Evolutionary conservation across 2,797 vertebrate genomes (phyloP).

Genomic region (Phataginus tricuspis): DNA sequence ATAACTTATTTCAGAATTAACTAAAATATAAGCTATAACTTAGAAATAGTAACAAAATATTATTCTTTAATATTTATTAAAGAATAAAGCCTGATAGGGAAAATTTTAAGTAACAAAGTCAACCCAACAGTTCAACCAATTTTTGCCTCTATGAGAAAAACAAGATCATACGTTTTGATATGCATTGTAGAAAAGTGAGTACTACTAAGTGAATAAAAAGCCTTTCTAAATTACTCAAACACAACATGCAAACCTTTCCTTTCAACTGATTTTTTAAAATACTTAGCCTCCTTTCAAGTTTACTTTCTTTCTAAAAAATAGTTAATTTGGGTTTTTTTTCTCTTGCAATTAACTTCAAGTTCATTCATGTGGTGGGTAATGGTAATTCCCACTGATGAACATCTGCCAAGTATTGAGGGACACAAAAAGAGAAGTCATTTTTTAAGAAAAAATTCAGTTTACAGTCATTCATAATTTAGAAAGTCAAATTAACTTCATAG

Average conservation of each 20-base stretch:
- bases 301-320: conserved; percentile 19
- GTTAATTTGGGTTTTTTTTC: not conserved
- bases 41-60: conserved; percentile 50
- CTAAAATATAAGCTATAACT: conserved; percentile 57
- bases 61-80: not conserved
- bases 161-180: not conserved
- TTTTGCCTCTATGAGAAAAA: conserved; percentile 54
- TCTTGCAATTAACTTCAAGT: conserved; percentile 49
- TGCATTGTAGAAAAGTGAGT: conserved; percentile 33
- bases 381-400: conserved; percentile 52
- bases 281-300: conserved; percentile 18
- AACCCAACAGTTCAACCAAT: not conserved
- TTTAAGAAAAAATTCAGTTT: not conserved
- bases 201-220: conserved; percentile 60
- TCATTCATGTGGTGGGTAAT: conserved; percentile 18
- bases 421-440: not conserved
- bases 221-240: conserved; percentile 52
- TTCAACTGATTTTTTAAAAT: conserved; percentile 45
- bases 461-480: not conserved
- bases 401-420: not conserved
- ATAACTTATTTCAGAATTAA: conserved; percentile 52
- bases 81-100: conserved; percentile 58
- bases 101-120: conserved; percentile 52
- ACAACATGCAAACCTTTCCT: conserved; percentile 18
- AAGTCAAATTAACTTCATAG: conserved; percentile 10